A percentile compares a stretch with the other conserved stretches of the same genome.
phyloP scores from a whole-genome alignment of 2,888 invertebrate species.

The Malthinus flaveolus region DNA sequence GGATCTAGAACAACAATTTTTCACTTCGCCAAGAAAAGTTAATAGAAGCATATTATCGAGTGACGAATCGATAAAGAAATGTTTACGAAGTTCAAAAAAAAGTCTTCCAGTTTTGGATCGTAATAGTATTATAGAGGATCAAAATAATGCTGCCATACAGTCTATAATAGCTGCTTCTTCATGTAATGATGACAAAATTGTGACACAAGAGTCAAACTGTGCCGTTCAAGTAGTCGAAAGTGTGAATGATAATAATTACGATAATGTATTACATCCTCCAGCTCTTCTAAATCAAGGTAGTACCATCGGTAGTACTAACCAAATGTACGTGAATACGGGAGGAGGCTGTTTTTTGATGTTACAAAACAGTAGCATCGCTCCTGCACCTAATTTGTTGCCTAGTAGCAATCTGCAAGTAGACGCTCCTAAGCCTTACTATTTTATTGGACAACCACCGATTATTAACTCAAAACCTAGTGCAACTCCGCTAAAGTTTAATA shows the following conservation, averaged over 20 bases:
- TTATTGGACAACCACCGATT: too few relatives aligned
- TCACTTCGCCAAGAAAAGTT: conserved; percentile 5
- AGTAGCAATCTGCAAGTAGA: too few relatives aligned
- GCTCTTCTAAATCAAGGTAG: neutral
- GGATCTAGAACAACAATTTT: neutral
- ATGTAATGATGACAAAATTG: neutral
- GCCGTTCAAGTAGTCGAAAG: too few relatives aligned
- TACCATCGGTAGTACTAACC: conserved; percentile 28
- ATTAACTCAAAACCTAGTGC: conserved; percentile 3
- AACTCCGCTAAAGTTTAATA: conserved; percentile 12
- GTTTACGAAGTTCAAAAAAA: conserved; percentile 12
- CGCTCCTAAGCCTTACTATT: too few relatives aligned
- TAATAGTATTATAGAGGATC: conserved; percentile 8
- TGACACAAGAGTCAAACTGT: neutral
- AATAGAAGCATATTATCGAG: neutral
- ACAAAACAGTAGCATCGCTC: conserved; percentile 2
- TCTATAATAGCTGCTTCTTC: conserved; percentile 18
- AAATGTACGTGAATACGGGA: conserved; percentile 30
- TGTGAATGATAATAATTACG: too few relatives aligned
- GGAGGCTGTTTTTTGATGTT: conserved; percentile 31
- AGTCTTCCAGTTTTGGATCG: neutral
- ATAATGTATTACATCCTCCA: too few relatives aligned
- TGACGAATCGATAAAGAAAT: neutral
- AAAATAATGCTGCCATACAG: conserved; percentile 17
- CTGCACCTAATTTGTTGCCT: too few relatives aligned